A percentile compares a stretch with the other conserved stretches of the same genome.
phyloP scores from a whole-genome alignment of 1,140 invertebrate species.

The Drosophila pachea region DNA sequence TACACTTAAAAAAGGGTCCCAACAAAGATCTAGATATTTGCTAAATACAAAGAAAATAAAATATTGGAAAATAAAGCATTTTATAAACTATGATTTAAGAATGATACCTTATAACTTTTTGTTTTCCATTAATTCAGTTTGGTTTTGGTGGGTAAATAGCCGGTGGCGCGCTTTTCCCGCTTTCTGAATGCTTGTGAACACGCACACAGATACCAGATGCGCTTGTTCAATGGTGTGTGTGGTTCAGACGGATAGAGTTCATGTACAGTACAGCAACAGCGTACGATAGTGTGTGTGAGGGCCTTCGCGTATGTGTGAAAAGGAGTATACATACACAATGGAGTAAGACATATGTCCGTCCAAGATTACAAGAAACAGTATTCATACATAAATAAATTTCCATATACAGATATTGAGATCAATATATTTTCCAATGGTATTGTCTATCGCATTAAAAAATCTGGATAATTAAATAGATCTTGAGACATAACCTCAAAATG shows the following conservation, averaged over 20 bases:
- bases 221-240: conserved; percentile 14
- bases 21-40: conserved; percentile 45
- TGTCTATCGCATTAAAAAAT: neutral
- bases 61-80: conserved; percentile 66
- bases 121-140: neutral
- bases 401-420: neutral
- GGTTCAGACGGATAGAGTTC: conserved; percentile 13
- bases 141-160: conserved; percentile 36
- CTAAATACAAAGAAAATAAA: conserved; percentile 33
- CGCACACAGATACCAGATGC: conserved; percentile 13
- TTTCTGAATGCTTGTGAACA: conserved; percentile 41
- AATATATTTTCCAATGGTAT: neutral
- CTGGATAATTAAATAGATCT: conserved; percentile 15
- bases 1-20: conserved; percentile 15
- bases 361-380: conserved; percentile 15
- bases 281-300: conserved; percentile 18
- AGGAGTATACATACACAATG: conserved; percentile 64
- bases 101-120: conserved; percentile 6
- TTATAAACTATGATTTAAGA: conserved; percentile 64
- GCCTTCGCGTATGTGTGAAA: conserved; percentile 38
- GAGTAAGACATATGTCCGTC: conserved; percentile 27
- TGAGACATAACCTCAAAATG: conserved; percentile 35
- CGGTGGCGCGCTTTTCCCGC: conserved; percentile 63
- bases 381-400: conserved; percentile 1
- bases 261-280: conserved; percentile 33